Percentiles rank a stretch among this genome's conserved stretches.
Conservation (phyloP, 2,113 vertebrate genomes). For the Vanacampus margaritifer region DNA sequence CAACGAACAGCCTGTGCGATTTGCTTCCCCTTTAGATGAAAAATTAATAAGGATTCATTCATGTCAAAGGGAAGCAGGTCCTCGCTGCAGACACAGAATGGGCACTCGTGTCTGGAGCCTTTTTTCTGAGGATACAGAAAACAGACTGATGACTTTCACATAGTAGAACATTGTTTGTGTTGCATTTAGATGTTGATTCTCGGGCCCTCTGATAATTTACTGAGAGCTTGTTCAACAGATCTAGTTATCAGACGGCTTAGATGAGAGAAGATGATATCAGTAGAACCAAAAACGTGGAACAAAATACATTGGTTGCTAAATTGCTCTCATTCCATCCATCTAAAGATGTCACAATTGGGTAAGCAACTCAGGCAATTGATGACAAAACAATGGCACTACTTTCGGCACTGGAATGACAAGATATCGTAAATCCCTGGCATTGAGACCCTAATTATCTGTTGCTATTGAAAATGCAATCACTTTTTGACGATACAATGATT, state of each 20-base stretch:
- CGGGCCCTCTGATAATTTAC: slow-evolving; percentile 29
- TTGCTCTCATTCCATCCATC: neutral
- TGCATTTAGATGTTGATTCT: slow-evolving; percentile 37
- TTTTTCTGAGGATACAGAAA: slow-evolving; percentile 34
- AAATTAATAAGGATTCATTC: slow-evolving; percentile 62
- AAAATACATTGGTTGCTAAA: neutral
- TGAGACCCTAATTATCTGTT: no score
- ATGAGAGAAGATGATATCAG: slow-evolving; percentile 25
- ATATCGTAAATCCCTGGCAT: no score
- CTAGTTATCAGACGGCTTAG: slow-evolving; percentile 27
- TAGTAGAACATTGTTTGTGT: slow-evolving; percentile 40
- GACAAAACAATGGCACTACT: no score
- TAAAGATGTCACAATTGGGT: no score
- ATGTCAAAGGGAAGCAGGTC: slow-evolving; percentile 57
- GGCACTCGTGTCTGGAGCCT: slow-evolving; percentile 38
- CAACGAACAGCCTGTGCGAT: slow-evolving; percentile 40
- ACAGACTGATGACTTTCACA: slow-evolving; percentile 38
- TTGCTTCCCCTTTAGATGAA: slow-evolving; percentile 57
- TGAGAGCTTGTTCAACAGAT: slow-evolving; percentile 29
- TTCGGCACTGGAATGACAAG: no score
- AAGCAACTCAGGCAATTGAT: no score
- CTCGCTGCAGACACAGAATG: slow-evolving; percentile 43
- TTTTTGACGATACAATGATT: no score
- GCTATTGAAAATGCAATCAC: no score
- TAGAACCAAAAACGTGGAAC: neutral